Evolutionary conservation across 2,797 vertebrate genomes (phyloP).

Genomic region (Falco rusticolus): DNA sequence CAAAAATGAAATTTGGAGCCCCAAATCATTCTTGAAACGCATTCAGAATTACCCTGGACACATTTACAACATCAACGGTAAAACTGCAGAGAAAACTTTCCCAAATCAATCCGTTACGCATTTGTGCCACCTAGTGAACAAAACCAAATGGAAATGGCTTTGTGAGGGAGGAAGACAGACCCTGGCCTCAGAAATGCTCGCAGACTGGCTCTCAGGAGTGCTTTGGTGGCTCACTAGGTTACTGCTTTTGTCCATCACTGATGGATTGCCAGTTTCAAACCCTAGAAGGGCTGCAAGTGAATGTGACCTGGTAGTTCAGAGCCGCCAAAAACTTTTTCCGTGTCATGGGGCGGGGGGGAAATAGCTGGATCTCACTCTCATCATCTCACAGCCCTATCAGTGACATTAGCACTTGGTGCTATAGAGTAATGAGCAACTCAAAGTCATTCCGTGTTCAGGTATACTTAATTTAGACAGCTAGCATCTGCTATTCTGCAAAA

Average conservation of each 20-base stretch:
- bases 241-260: neutral
- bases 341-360: neutral
- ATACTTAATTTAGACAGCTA: neutral
- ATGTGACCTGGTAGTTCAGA: neutral
- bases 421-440: neutral
- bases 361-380: neutral
- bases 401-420: neutral
- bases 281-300: neutral
- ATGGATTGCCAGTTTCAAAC: neutral
- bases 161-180: neutral
- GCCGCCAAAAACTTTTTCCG: neutral
- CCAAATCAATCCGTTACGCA: neutral
- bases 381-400: neutral
- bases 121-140: slow-evolving; percentile 69
- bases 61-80: neutral
- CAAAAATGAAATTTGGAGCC: neutral
- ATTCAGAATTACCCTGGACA: neutral
- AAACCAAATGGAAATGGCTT: neutral
- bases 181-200: neutral
- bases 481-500: neutral
- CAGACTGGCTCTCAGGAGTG: neutral
- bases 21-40: neutral
- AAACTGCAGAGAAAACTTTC: neutral
- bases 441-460: neutral
- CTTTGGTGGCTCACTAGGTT: neutral